phyloP scores from a whole-genome alignment of 2,888 invertebrate species.

The Endotricha flammealis region DNA sequence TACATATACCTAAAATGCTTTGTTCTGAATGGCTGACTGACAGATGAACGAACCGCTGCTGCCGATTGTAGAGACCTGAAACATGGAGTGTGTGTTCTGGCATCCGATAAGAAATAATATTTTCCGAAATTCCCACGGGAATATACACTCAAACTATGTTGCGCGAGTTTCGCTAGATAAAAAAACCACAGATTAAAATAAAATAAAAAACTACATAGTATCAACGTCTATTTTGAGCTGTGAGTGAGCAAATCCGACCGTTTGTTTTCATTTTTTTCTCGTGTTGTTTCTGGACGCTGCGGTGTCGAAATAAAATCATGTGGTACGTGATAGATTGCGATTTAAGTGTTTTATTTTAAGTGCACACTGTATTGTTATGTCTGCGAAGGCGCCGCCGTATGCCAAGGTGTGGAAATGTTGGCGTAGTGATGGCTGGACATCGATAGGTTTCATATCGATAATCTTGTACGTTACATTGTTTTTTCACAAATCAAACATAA shows the following conservation, averaged over 20 bases:
- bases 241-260: neutral
- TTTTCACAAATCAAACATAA: too few relatives aligned
- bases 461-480: too few relatives aligned
- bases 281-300: conserved; percentile 45
- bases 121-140: too few relatives aligned
- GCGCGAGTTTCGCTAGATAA: too few relatives aligned
- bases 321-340: conserved; percentile 45
- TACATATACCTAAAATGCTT: too few relatives aligned
- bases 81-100: too few relatives aligned
- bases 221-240: neutral
- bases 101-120: too few relatives aligned
- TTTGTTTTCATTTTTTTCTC: neutral
- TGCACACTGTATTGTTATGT: conserved; percentile 20
- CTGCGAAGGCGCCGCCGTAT: conserved; percentile 2
- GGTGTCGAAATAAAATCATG: conserved; percentile 25
- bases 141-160: too few relatives aligned
- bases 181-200: neutral
- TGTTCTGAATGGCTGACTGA: too few relatives aligned
- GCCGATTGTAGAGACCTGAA: too few relatives aligned
- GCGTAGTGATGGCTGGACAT: neutral
- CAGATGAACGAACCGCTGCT: too few relatives aligned
- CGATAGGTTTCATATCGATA: neutral
- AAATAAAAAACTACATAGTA: neutral
- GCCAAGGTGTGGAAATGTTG: conserved; percentile 4
- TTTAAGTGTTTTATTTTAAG: conserved; percentile 65